Evolutionary conservation across 2,113 vertebrate species (phyloP).

Genomic region (Sakesphorus luctuosus): DNA sequence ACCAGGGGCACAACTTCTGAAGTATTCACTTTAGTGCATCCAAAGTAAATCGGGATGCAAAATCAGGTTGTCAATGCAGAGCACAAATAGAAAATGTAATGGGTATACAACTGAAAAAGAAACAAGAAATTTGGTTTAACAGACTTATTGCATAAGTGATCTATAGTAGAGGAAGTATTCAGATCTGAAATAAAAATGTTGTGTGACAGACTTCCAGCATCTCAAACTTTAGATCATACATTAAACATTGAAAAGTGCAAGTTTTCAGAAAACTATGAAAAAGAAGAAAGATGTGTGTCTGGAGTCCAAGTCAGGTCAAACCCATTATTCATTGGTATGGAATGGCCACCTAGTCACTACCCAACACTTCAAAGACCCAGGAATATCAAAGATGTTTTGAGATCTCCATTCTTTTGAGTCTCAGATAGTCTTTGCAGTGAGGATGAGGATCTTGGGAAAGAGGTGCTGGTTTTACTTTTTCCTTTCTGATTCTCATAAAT

Average conservation of each 20-base stretch:
- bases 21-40: background rate
- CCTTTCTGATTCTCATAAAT: background rate
- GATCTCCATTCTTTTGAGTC: background rate
- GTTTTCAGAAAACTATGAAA: background rate
- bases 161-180: background rate
- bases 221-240: background rate
- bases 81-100: background rate
- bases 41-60: background rate
- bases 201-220: background rate
- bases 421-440: background rate
- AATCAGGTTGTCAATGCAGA: background rate
- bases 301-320: background rate
- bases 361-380: slow-evolving; percentile 2
- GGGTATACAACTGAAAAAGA: background rate
- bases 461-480: background rate
- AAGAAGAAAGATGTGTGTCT: background rate
- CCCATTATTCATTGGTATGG: background rate
- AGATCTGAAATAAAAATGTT: background rate
- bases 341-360: background rate
- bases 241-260: background rate
- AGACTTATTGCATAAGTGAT: background rate
- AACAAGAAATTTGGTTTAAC: background rate
- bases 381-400: slow-evolving; percentile 32
- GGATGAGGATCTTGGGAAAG: background rate
- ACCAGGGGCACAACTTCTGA: background rate